Evolutionary conservation across 2,888 invertebrate genomes (phyloP).

Genomic region (Aphrophora alni): DNA sequence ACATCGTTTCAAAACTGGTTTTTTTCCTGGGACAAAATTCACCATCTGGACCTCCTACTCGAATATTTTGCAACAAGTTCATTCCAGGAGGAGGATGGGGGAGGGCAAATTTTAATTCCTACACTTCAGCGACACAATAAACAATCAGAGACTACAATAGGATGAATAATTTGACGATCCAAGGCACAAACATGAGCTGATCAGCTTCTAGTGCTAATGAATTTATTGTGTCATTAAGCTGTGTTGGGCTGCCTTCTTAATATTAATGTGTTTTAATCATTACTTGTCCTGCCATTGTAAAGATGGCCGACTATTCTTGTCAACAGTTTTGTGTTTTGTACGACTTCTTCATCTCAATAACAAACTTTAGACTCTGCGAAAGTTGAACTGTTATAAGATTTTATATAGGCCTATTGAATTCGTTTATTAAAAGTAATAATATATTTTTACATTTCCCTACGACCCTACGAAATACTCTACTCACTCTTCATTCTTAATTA

Average conservation of each 20-base stretch:
- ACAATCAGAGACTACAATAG: constrained; percentile 23
- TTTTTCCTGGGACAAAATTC: neutral
- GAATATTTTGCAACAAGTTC: constrained; percentile 15
- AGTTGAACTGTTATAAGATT: no score
- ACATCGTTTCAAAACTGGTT: neutral
- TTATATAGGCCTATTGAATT: no score
- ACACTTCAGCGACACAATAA: constrained; percentile 28
- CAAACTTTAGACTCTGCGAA: neutral
- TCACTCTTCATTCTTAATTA: no score
- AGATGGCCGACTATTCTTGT: neutral
- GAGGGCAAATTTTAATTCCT: constrained; percentile 13
- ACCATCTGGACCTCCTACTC: constrained; percentile 23
- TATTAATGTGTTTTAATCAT: constrained; percentile 1
- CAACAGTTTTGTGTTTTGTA: neutral
- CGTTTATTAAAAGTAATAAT: no score
- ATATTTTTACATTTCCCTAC: no score
- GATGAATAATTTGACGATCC: neutral
- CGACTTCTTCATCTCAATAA: neutral
- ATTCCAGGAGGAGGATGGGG: neutral
- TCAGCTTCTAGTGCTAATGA: neutral
- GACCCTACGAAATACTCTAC: no score
- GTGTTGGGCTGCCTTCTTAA: neutral
- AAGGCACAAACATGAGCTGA: neutral
- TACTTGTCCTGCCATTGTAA: neutral
- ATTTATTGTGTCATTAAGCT: constrained; percentile 2